Base-by-base conservation (phyloP, 2,797 vertebrate species). In the Cuniculus paca region DNA sequence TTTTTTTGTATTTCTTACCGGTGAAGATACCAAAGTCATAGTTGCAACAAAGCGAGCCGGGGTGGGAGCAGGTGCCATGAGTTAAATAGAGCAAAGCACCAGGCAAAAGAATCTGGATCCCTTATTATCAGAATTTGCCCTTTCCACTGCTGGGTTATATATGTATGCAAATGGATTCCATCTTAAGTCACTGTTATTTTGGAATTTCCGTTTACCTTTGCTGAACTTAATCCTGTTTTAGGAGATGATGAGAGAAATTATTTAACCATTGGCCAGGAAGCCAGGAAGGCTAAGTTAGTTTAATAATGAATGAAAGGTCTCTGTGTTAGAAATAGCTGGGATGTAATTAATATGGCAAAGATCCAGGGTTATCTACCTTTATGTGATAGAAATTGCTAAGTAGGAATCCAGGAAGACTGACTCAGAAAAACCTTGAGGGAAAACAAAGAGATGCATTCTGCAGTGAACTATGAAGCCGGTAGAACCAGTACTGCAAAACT, bases 281-380 rank as follows among this genome's bases (percentile, higher is more conserved):
- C 42, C 60, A 84, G 42, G 45, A 68, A 78, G 52, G 28, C 14
- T 80, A 93, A 58, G 22, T 88, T 70, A 88, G 42, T 45, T 88
- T 50, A 90, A 82, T 70, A 95, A 75, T 70, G 45, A 52, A n/a
- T 92, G 45, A 92, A 93, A 94, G 10, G 26, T 5, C 26, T 70
- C n/a, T 96, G 74, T 94, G 56, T 88, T 93, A 88, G 48, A 88
- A 95, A 56, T 81, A 90, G 20, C 36, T 61, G 39, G 42, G 26
- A 14, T 80, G 1, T 89, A 77, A 79, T 91, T 92, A 95, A 58
- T 42, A 74, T 74, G 79, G 68, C 52, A 70, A 54, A 28, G 17
- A 50, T 61, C 48, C 70, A 78, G 9, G 7, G 13, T 92, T 84
- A n/a, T 79, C 82, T 85, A 58, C 54, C 63, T 95, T 93, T 72